phyloP scores from a whole-genome alignment of 2,113 vertebrate genomes.

The Petrocephalus zakoni region DNA sequence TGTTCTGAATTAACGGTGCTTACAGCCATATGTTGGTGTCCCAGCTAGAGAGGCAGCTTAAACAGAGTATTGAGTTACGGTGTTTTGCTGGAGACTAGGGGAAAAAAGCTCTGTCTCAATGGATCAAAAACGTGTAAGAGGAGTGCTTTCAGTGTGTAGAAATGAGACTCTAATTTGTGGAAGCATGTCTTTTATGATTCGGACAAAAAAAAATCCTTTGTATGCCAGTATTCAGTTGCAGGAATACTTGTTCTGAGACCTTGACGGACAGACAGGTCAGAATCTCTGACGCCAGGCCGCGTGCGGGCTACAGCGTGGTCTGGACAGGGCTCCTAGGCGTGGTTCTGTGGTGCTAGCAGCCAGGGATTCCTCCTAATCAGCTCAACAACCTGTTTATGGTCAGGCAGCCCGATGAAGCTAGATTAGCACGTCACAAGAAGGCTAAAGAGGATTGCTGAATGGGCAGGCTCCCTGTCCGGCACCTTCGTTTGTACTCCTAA shows the following conservation, averaged over 20 bases:
- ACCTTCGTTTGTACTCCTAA: neutral
- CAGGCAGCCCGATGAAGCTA: conserved; percentile 63
- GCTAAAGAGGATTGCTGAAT: conserved; percentile 69
- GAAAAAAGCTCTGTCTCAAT: neutral
- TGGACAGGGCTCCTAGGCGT: neutral
- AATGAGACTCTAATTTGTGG: neutral
- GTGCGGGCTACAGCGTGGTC: neutral
- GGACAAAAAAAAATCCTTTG: neutral
- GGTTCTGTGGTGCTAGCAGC: neutral
- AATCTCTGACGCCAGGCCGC: neutral
- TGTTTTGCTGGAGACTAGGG: neutral
- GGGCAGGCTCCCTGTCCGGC: conserved; percentile 34
- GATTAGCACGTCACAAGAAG: conserved; percentile 79
- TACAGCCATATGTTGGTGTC: neutral
- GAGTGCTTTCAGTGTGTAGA: neutral
- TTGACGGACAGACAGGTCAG: neutral
- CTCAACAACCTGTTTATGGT: conserved; percentile 64
- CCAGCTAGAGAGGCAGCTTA: neutral
- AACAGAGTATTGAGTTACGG: neutral
- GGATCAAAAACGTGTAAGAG: neutral
- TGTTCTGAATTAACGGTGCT: neutral
- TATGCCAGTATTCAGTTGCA: neutral
- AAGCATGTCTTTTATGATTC: neutral
- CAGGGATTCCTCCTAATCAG: conserved; percentile 63
- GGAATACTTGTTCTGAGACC: neutral